Evolutionary conservation across 2,888 invertebrate genomes (phyloP).

Genomic region (Chaitophorus viminalis): DNA sequence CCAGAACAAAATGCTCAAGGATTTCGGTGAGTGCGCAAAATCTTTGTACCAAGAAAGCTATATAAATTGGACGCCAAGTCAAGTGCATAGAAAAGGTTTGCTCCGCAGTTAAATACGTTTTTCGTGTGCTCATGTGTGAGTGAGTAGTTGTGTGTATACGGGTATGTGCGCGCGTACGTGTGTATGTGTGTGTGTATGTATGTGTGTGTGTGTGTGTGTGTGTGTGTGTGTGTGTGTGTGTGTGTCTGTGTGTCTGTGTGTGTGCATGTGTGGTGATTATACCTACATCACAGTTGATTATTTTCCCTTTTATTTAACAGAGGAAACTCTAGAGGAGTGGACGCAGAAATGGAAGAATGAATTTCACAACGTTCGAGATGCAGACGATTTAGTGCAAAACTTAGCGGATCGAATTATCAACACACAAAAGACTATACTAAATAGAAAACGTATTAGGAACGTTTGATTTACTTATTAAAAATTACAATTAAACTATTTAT

Average conservation of each 20-base stretch:
- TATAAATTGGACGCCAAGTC: constrained; percentile 4
- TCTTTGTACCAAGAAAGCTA: constrained; percentile 39
- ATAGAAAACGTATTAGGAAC: neutral
- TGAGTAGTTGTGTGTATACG: neutral
- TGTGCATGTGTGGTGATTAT: too few relatives aligned
- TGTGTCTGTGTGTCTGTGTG: too few relatives aligned
- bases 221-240: too few relatives aligned
- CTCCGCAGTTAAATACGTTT: neutral
- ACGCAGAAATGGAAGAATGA: constrained; percentile 29
- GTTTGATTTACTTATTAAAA: neutral
- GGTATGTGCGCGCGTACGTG: neutral
- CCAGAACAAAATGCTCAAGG: neutral
- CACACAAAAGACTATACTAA: neutral
- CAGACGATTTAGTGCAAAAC: constrained; percentile 36
- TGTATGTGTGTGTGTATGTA: neutral
- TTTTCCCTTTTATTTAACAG: neutral
- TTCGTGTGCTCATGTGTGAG: neutral
- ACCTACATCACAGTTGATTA: neutral
- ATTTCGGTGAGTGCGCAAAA: neutral
- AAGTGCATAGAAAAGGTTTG: constrained; percentile 21
- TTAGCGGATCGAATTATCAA: constrained; percentile 4
- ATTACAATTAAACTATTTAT: neutral
- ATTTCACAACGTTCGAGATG: constrained; percentile 21
- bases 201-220: neutral
- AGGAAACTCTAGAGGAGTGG: constrained; percentile 41